Conservation (phyloP, 2,113 vertebrate genomes). For the Phasianus colchicus region DNA sequence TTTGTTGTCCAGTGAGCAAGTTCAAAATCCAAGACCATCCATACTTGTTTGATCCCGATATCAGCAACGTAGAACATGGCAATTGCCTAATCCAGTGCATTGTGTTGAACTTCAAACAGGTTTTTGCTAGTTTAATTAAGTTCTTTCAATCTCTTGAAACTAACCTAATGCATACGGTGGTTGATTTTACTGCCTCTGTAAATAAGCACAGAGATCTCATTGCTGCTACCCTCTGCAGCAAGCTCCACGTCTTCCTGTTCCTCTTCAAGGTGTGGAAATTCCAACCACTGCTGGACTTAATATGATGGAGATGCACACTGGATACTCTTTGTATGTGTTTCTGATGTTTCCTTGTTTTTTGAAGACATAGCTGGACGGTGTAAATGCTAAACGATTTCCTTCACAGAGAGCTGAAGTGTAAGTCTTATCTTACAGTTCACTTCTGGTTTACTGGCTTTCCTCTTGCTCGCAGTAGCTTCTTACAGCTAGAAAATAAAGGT, state of each 20-base stretch:
- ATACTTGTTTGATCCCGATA: background rate
- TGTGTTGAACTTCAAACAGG: background rate
- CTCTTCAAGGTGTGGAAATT: background rate
- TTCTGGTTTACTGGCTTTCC: background rate
- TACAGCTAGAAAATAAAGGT: background rate
- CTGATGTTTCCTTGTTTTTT: background rate
- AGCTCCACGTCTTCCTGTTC: background rate
- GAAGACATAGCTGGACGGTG: background rate
- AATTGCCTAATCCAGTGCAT: background rate
- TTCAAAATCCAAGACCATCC: background rate
- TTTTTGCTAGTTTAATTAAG: background rate
- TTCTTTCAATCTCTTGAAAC: no score
- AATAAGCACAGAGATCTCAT: background rate
- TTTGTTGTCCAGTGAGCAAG: background rate
- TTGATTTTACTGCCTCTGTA: background rate
- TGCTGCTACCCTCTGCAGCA: background rate
- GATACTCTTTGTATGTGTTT: rapidly evolving
- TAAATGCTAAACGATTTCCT: background rate
- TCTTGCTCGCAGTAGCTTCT: background rate
- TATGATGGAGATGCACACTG: background rate
- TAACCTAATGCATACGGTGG: rapidly evolving
- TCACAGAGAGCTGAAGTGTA: background rate
- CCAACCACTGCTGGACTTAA: background rate
- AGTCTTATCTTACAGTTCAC: background rate
- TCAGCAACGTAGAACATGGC: background rate